These are phyloP conservation scores for Mallotus villosus DNA, from an alignment of 2,797 vertebrate genomes.

Conservation along the genomic window DNA sequence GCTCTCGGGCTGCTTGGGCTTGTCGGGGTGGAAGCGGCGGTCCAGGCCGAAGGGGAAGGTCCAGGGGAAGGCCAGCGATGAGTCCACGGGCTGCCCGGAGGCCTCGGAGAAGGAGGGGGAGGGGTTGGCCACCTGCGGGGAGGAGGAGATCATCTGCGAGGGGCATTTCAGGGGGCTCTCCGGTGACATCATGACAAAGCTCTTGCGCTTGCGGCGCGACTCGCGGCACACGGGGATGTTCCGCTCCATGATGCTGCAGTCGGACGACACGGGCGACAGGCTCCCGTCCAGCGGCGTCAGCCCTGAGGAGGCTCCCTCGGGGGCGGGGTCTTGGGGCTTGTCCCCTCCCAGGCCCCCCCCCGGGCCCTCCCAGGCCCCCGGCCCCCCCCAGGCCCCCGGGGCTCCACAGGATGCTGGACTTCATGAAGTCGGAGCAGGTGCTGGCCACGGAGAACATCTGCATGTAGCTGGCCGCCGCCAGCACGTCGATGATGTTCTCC, in stretches of 20 bases:
- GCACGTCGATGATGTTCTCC: constrained; percentile 96
- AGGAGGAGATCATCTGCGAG: constrained; percentile 84
- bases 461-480: constrained; percentile 96
- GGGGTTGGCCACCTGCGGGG: constrained; percentile 87
- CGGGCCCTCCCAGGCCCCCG: constrained; percentile 83
- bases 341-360: constrained; percentile 69
- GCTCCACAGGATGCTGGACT: constrained; percentile 97
- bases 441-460: constrained; percentile 96
- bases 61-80: constrained; percentile 95
- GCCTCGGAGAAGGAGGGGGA: constrained; percentile 89
- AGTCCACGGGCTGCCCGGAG: constrained; percentile 88
- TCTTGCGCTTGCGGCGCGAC: constrained; percentile 92
- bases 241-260: constrained; percentile 94
- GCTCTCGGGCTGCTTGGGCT: constrained; percentile 89
- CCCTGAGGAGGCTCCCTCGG: constrained; percentile 82
- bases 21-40: constrained; percentile 89
- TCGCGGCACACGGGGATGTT: constrained; percentile 91
- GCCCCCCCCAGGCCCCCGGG: constrained; percentile 86
- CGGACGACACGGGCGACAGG: constrained; percentile 92
- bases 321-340: constrained; percentile 81
- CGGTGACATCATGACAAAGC: constrained; percentile 89
- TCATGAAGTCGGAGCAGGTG: constrained; percentile 98
- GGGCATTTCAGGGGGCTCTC: constrained; percentile 93
- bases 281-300: constrained; percentile 90
- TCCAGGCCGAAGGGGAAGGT: constrained; percentile 97